Evolutionary conservation across 2,113 vertebrate genomes (phyloP), one percentile per base, ranked within the genome.

Genomic region (Chascanopsetta lugubris): DNA sequence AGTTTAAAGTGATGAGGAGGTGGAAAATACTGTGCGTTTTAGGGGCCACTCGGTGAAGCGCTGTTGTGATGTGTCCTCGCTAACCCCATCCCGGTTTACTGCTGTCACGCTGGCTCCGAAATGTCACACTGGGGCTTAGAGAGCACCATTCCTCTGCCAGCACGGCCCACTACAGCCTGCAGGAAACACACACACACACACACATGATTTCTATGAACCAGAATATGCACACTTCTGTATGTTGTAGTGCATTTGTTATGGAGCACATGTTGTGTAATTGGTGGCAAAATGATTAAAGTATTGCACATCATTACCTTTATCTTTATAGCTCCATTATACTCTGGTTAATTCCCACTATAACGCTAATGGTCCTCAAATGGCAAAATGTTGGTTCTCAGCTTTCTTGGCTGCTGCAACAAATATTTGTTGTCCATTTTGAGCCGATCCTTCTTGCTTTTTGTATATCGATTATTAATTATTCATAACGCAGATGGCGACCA

Each of bases 31-130:
- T 61, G 27, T 48, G 61, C 21, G 36, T 62, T 63, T 54, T 61
- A 40, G 62, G 8, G 53, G n/a, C n/a, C 34, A 55, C 29, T 48
- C 5, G 34, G 11, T 68, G 45, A 61, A 57, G 50, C 43, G 20
- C 29, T 27, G 25, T 10, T 24, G 45, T 61, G 62, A 45, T 69
- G 69, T 42, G 65, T 67, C 50, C 62, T 12, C 58, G 27, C 30
- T 65, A 57, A 82, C 77, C 79, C 48, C 73, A 62, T 66, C 63
- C 73, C 61, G 57, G 72, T 82, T 82, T 73, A 73, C 59, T 66
- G 66, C 66, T 65, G 75, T 77, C 79, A 73, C n/a, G 42, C 67
- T 76, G 63, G 69, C 72, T 86, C 69, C 61, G 59, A 79, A 63
- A 62, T 61, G 72, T 69, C 74, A 71, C 64, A 76, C 29, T 61